Percentiles rank a stretch among this genome's conserved stretches.
Evolutionary conservation across 2,888 invertebrate species (phyloP).

Genomic region (Parnassius apollo): DNA sequence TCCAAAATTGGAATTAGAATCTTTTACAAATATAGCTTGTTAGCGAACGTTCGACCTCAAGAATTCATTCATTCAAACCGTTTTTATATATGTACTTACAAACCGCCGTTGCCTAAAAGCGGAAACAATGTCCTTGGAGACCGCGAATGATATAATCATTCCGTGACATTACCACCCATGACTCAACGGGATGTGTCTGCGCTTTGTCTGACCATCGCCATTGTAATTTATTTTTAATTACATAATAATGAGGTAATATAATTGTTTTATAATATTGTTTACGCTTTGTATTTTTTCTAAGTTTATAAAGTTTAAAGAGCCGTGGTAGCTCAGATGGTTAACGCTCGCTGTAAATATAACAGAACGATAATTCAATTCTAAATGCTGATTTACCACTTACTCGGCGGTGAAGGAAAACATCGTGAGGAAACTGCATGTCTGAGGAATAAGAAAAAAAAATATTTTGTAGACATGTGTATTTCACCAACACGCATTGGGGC

Average conservation of each 20-base stretch:
- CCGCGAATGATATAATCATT: conserved; percentile 43
- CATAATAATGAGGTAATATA: not conserved
- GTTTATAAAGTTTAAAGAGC: too few relatives aligned
- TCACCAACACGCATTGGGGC: too few relatives aligned
- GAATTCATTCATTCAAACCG: conserved; percentile 17
- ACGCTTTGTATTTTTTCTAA: too few relatives aligned
- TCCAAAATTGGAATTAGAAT: conserved; percentile 10
- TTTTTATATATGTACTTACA: conserved; percentile 16
- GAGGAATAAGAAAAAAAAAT: too few relatives aligned
- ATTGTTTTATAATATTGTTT: too few relatives aligned
- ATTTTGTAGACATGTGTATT: too few relatives aligned
- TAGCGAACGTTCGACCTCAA: conserved; percentile 8
- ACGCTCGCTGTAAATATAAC: too few relatives aligned
- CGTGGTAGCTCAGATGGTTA: too few relatives aligned
- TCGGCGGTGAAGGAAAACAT: too few relatives aligned
- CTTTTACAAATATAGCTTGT: conserved; percentile 6
- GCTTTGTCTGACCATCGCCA: conserved; percentile 37
- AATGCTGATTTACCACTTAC: too few relatives aligned
- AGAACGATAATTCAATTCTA: too few relatives aligned
- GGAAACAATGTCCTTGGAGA: conserved; percentile 48
- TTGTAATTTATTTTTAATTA: conserved; percentile 17
- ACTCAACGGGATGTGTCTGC: conserved; percentile 51
- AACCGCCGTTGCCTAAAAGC: conserved; percentile 31
- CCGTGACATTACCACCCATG: conserved; percentile 33
- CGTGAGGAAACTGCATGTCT: too few relatives aligned